Evolutionary conservation across 2,888 invertebrate species (phyloP).

Genomic region (Caenorhabditis sp.): DNA sequence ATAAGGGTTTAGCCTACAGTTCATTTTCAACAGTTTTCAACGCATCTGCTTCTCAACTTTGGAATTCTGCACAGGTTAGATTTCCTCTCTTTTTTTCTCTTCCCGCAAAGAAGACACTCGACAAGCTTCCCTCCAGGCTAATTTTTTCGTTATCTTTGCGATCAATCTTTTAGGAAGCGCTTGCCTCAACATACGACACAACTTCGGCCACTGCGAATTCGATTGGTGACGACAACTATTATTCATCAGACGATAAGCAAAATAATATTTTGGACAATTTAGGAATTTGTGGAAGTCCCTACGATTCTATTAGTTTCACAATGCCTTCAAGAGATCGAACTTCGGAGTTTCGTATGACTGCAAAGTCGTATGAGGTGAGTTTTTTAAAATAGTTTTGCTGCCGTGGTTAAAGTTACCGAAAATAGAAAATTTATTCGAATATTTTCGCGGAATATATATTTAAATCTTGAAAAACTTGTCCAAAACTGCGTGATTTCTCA

Average conservation of each 20-base stretch:
- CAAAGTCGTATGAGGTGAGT: constrained; percentile 66
- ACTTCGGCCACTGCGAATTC: background rate
- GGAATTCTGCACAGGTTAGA: constrained; percentile 67
- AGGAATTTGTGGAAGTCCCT: constrained; percentile 44
- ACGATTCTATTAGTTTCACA: constrained; percentile 48
- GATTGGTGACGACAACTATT: background rate
- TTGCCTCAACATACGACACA: constrained; percentile 40
- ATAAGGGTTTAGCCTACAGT: constrained; percentile 37
- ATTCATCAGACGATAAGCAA: constrained; percentile 12
- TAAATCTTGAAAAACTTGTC: too few species aligned
- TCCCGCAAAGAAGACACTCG: constrained; percentile 7
- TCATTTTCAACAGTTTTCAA: constrained; percentile 61
- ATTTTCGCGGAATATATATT: too few species aligned
- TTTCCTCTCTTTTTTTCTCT: constrained; percentile 16
- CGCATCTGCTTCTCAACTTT: constrained; percentile 63
- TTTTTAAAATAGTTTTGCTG: too few species aligned
- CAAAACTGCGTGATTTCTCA: too few species aligned
- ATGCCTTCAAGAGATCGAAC: constrained; percentile 71
- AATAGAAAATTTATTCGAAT: too few species aligned
- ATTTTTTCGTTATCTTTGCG: background rate
- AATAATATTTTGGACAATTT: constrained; percentile 32
- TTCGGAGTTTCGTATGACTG: constrained; percentile 66
- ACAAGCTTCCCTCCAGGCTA: background rate
- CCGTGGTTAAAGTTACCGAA: too few species aligned
- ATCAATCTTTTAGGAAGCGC: constrained; percentile 49